A percentile compares a stretch with the other conserved stretches of the same genome.
phyloP scores from a whole-genome alignment of 2,113 vertebrate species.

The Megalops atlanticus region DNA sequence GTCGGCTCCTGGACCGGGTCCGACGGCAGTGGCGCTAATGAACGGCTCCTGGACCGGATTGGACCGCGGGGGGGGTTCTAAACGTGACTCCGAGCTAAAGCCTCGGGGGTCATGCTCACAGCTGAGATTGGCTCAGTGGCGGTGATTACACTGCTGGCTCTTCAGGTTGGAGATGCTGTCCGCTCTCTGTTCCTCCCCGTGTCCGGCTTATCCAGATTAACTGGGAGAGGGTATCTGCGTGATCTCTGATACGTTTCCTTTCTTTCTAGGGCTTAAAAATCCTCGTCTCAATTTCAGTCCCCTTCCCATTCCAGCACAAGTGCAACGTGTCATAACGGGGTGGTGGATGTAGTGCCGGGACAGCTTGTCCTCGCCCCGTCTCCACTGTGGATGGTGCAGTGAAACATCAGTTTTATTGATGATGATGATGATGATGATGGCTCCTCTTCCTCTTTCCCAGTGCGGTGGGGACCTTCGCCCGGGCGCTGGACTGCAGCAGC shows the following conservation, averaged over 20 bases:
- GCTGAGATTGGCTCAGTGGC: not conserved
- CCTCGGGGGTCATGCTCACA: not conserved
- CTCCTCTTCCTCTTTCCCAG: constrained; percentile 68
- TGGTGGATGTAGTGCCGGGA: no score
- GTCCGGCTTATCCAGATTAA: not conserved
- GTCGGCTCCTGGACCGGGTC: not conserved
- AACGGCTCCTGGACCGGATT: not conserved
- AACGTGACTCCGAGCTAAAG: not conserved
- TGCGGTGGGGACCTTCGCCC: constrained; percentile 92
- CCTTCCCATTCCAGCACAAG: no score
- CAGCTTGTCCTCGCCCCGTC: no score
- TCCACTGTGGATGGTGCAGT: no score
- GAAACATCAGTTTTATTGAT: no score
- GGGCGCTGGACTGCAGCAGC: constrained; percentile 94
- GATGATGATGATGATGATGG: not conserved
- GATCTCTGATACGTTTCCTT: not conserved
- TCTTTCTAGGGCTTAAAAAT: no score
- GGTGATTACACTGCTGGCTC: not conserved
- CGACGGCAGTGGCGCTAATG: not conserved
- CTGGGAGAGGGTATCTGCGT: not conserved
- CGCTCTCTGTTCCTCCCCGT: not conserved
- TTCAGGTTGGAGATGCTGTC: no score
- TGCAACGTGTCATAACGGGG: no score
- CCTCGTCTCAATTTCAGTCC: no score
- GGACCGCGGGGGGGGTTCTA: not conserved